Conservation (phyloP, 92 coral and sea anemone genomes). For the Meandrina meandrites region DNA sequence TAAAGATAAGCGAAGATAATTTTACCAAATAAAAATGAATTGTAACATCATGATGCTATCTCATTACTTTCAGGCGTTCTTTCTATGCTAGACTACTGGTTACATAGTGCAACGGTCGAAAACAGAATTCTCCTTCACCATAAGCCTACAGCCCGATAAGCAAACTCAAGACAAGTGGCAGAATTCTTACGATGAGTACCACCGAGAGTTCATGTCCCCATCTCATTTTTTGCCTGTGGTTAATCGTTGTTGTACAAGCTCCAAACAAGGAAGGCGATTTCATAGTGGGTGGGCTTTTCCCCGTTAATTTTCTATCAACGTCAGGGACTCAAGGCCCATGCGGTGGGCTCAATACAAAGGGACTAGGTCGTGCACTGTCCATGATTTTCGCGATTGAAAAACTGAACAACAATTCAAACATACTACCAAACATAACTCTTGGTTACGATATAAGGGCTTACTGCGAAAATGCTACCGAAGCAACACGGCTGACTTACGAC, state of each 20-base stretch:
- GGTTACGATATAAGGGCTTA: slow-evolving; percentile 41
- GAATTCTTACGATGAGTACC: neutral
- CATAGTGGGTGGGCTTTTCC: neutral
- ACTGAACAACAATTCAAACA: slow-evolving; percentile 57
- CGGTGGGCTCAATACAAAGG: slow-evolving; percentile 59
- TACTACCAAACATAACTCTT: slow-evolving; percentile 74
- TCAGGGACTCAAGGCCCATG: slow-evolving; percentile 11
- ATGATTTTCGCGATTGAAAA: slow-evolving; percentile 76
- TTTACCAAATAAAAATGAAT: neutral
- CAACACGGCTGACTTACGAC: neutral
- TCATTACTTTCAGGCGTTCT: neutral
- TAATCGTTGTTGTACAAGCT: neutral
- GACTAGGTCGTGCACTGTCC: slow-evolving; percentile 81
- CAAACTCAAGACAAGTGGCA: neutral
- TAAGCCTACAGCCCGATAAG: neutral
- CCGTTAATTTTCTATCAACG: neutral
- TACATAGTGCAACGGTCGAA: neutral
- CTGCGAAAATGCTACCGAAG: neutral
- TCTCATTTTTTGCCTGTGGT: neutral
- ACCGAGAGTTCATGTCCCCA: neutral
- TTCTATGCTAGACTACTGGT: neutral
- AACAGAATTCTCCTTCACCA: neutral
- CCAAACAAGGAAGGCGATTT: neutral
- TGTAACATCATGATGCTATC: neutral
- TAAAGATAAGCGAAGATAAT: neutral